Evolutionary conservation across 2,888 invertebrate species (phyloP).

Genomic region (Sminthurinus aureus): DNA sequence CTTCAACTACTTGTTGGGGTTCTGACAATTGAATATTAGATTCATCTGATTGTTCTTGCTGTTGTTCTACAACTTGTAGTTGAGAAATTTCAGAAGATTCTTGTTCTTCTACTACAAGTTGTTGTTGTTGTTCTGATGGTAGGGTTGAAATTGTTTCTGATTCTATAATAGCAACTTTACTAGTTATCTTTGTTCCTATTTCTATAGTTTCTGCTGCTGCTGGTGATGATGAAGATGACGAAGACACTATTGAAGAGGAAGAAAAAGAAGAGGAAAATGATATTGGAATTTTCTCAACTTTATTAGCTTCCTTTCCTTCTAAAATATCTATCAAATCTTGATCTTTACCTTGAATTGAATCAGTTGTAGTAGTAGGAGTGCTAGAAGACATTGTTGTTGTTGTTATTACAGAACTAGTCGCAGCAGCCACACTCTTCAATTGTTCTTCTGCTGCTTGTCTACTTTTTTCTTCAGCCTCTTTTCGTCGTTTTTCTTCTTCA

Average conservation of each 20-base stretch:
- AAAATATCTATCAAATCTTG: constrained; percentile 6
- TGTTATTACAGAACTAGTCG: too few species aligned
- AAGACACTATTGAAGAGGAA: background rate
- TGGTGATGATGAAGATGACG: background rate
- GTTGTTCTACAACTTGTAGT: background rate
- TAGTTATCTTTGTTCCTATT: background rate
- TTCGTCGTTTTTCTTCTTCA: background rate
- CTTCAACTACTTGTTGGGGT: background rate
- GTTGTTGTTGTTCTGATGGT: background rate
- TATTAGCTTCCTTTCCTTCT: background rate
- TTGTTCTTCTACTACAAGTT: background rate
- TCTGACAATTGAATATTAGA: background rate
- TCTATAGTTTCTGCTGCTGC: background rate
- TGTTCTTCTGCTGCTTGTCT: background rate
- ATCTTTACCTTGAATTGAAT: background rate
- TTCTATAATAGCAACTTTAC: background rate
- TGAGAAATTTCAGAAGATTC: background rate
- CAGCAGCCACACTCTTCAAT: background rate
- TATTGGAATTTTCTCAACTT: too few species aligned
- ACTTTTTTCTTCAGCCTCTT: background rate
- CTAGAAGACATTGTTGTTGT: too few species aligned
- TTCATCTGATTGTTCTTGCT: background rate
- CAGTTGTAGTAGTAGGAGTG: too few species aligned
- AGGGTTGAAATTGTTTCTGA: background rate
- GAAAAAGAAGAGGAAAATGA: too few species aligned